Evolutionary conservation across 2,797 vertebrate species (phyloP).

Genomic region (Sparus aurata): DNA sequence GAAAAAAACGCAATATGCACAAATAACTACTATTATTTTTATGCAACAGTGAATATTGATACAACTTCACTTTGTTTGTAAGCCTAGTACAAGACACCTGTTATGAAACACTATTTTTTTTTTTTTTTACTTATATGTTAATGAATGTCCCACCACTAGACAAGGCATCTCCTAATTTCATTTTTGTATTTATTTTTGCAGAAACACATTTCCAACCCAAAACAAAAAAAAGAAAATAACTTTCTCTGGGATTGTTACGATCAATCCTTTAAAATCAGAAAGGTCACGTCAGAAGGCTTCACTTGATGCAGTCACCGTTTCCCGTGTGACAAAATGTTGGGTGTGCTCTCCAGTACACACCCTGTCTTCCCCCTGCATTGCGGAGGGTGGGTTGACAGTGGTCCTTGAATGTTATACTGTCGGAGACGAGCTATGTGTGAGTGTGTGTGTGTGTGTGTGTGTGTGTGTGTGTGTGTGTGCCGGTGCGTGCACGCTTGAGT

Average conservation of each 20-base stretch:
- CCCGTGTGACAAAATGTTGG: conserved; percentile 29
- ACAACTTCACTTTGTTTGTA: neutral
- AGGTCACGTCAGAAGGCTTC: conserved; percentile 1
- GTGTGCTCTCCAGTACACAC: conserved; percentile 19
- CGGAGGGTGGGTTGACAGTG: conserved; percentile 70
- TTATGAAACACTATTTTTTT: too few relatives aligned
- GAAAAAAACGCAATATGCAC: neutral
- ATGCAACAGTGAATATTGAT: neutral
- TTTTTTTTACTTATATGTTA: neutral
- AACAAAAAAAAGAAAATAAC: too few relatives aligned
- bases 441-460: conserved; percentile 27
- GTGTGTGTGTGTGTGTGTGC: conserved; percentile 33
- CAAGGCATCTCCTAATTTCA: neutral
- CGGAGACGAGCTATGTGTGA: conserved; percentile 49
- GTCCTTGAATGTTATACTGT: conserved; percentile 71
- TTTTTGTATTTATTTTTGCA: neutral
- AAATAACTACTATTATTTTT: neutral
- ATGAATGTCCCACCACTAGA: neutral
- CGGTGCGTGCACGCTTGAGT: conserved; percentile 39
- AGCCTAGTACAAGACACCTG: neutral
- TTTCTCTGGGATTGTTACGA: neutral
- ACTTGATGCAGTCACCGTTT: conserved; percentile 10
- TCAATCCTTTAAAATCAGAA: neutral
- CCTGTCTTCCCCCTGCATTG: conserved; percentile 59
- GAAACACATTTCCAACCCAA: neutral